A percentile compares a stretch with the other conserved stretches of the same genome.
These are phyloP conservation scores for Rhodinocichla rosea DNA, from an alignment of 2,113 vertebrate species.

Conservation along the genomic window DNA sequence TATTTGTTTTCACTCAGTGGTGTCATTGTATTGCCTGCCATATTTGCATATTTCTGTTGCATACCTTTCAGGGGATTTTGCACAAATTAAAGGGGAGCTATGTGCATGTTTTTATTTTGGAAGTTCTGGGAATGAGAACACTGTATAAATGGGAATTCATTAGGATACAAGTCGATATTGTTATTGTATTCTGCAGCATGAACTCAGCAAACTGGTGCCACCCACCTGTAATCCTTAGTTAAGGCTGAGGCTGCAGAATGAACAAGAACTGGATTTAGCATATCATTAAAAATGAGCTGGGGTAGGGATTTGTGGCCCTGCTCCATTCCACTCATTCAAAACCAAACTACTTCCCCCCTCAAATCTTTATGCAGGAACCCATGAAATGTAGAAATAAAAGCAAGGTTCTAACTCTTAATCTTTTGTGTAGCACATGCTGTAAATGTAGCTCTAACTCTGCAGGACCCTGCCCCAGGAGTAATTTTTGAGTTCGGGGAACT, in stretches of 20 bases:
- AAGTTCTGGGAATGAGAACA: not conserved
- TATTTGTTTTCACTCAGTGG: not conserved
- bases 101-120: not conserved
- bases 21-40: not conserved
- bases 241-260: not conserved
- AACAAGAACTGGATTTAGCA: not conserved
- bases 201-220: not conserved
- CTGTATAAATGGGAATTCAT: not conserved
- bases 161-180: not conserved
- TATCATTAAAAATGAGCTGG: not conserved
- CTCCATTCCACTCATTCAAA: not conserved
- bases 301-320: fast-evolving
- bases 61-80: not conserved
- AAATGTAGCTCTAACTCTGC: not conserved
- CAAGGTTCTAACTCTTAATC: not conserved
- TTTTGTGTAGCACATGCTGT: not conserved
- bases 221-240: not conserved
- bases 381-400: not conserved
- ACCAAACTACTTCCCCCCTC: not conserved
- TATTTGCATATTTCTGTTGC: not conserved
- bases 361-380: not conserved
- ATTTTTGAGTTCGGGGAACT: not conserved
- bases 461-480: not conserved
- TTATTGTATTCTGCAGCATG: not conserved
- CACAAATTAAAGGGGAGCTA: not conserved